Conservation (phyloP, 2,113 vertebrate genomes). For the Rhegmatorhina hoffmannsi region DNA sequence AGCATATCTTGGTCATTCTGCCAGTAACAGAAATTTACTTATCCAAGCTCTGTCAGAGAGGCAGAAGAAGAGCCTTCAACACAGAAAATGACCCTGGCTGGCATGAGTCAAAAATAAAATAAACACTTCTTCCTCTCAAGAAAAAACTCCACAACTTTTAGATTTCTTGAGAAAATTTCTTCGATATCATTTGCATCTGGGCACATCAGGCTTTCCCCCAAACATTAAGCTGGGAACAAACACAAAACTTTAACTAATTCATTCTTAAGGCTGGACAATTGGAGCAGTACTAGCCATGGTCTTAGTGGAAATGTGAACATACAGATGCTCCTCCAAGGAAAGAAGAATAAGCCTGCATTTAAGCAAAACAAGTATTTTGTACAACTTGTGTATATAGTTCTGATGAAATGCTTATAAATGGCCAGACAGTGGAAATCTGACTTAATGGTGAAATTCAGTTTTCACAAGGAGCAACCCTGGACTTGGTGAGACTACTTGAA, state of each 20-base stretch:
- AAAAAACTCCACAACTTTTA: not conserved
- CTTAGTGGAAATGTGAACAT: not conserved
- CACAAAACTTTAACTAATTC: not conserved
- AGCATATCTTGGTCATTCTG: not conserved
- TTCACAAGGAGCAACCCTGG: not conserved
- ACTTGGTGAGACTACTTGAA: not conserved
- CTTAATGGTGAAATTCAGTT: not conserved
- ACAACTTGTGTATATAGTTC: not conserved
- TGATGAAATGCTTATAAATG: not conserved
- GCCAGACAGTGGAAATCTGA: not conserved
- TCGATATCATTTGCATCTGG: not conserved
- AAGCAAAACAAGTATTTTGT: not conserved
- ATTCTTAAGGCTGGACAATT: not conserved
- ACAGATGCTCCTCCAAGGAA: not conserved
- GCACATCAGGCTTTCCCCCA: not conserved
- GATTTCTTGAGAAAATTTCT: not conserved
- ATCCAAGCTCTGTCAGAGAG: not conserved
- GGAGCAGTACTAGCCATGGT: not conserved
- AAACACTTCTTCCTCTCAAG: not conserved
- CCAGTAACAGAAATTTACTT: not conserved
- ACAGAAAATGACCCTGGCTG: not conserved
- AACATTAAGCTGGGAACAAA: not conserved
- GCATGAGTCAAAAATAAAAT: not conserved
- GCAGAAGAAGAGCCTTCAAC: not conserved
- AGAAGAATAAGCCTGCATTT: not conserved